Evolutionary conservation across 2,888 invertebrate species (phyloP).

Genomic region (Drosophila ustulata): DNA sequence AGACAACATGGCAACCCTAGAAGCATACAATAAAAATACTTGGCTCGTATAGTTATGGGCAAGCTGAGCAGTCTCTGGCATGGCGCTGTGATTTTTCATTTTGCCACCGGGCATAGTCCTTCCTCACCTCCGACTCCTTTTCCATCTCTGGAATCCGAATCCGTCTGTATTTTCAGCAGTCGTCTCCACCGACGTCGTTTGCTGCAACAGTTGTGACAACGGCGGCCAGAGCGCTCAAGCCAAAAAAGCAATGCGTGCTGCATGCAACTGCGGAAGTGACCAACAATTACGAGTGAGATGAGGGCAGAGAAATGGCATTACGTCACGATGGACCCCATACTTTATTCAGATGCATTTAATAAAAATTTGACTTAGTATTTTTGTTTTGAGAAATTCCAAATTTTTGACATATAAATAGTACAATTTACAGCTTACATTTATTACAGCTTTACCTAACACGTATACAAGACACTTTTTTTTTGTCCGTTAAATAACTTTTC

Average conservation of each 20-base stretch:
- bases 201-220: constrained; percentile 73
- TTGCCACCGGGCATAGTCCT: constrained; percentile 44
- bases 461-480: no score
- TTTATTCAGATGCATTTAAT: constrained; percentile 60
- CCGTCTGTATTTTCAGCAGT: constrained; percentile 12
- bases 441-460: neutral
- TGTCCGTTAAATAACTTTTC: no score
- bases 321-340: constrained; percentile 11
- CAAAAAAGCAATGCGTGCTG: constrained; percentile 61
- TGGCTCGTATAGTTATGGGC: constrained; percentile 52
- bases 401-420: constrained; percentile 61
- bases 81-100: constrained; percentile 78
- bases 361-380: constrained; percentile 65
- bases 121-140: constrained; percentile 10
- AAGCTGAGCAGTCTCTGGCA: constrained; percentile 63
- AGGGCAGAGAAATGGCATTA: neutral
- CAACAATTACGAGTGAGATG: constrained; percentile 9
- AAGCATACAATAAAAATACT: constrained; percentile 69
- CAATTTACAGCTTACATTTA: constrained; percentile 45
- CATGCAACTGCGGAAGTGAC: constrained; percentile 70
- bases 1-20: constrained; percentile 5
- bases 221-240: constrained; percentile 41
- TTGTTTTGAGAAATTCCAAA: constrained; percentile 45
- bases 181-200: constrained; percentile 25
- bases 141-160: constrained; percentile 11